Evolutionary conservation across 2,113 vertebrate genomes (phyloP).

Genomic region (Ageneiosus marmoratus): DNA sequence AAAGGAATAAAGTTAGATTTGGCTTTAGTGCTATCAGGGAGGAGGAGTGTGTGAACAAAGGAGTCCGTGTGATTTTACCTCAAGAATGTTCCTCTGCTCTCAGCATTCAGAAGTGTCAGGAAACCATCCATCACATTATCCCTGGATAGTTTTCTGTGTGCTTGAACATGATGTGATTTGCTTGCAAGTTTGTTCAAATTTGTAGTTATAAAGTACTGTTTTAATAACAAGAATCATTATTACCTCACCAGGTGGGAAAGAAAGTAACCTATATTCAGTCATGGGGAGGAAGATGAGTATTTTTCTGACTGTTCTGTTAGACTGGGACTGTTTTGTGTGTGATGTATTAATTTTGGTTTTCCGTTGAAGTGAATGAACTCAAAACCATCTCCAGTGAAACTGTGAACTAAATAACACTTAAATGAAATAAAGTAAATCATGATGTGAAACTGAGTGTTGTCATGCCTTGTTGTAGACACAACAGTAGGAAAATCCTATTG

Average conservation of each 20-base stretch:
- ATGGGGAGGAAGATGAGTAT: neutral
- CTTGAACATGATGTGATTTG: neutral
- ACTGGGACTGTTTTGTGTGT: neutral
- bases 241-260: neutral
- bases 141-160: neutral
- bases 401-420: neutral
- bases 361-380: neutral
- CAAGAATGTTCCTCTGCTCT: neutral
- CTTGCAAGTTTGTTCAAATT: neutral
- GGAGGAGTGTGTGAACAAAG: constrained; percentile 27
- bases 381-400: neutral
- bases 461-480: neutral
- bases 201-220: neutral
- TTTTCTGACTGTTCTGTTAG: neutral
- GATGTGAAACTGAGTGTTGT: neutral
- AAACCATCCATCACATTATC: neutral
- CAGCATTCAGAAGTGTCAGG: neutral
- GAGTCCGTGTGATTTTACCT: constrained; percentile 10
- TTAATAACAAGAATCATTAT: no score
- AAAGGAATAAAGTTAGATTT: constrained; percentile 36
- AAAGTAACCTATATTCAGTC: neutral
- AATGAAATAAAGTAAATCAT: neutral
- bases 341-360: neutral
- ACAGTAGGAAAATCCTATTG: neutral
- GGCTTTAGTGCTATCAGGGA: neutral